Conservation (phyloP, 2,113 vertebrate genomes). For the Mormoops blainvillei region DNA sequence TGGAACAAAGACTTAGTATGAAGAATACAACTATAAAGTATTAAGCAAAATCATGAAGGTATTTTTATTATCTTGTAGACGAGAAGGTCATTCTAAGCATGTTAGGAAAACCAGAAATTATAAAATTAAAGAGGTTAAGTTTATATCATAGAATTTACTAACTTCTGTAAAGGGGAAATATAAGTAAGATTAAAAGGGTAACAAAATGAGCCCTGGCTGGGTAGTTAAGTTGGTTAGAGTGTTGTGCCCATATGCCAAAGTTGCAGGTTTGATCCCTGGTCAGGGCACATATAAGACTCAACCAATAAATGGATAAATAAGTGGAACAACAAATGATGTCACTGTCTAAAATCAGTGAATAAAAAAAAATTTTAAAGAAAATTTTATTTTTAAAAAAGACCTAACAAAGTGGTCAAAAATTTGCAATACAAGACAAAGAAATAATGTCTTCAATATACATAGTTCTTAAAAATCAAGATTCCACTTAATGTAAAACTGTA, state of each 20-base stretch:
- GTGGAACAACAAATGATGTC: too few relatives aligned
- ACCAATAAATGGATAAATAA: too few relatives aligned
- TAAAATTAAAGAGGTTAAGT: background rate
- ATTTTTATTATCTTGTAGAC: conserved; percentile 10
- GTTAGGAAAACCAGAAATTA: conserved; percentile 31
- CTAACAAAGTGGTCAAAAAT: background rate
- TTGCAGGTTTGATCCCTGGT: too few relatives aligned
- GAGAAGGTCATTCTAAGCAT: conserved; percentile 14
- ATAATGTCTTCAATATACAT: background rate
- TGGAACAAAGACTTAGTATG: background rate
- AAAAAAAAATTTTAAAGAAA: too few relatives aligned
- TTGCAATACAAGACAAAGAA: conserved; percentile 6
- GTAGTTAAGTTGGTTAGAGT: too few relatives aligned
- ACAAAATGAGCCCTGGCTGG: too few relatives aligned
- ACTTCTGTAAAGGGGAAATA: background rate
- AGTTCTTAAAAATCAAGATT: conserved; percentile 18
- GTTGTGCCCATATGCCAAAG: too few relatives aligned
- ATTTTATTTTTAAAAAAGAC: too few relatives aligned
- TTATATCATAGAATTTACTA: conserved; percentile 33
- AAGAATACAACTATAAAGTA: conserved; percentile 21
- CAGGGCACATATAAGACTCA: too few relatives aligned
- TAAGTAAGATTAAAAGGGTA: background rate
- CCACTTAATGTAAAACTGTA: conserved; percentile 12
- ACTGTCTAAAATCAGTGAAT: too few relatives aligned
- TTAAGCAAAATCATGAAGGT: background rate